Evolutionary conservation across 2,113 vertebrate species (phyloP), one percentile per base, ranked within the genome.

Genomic region (Mustela nigripes): DNA sequence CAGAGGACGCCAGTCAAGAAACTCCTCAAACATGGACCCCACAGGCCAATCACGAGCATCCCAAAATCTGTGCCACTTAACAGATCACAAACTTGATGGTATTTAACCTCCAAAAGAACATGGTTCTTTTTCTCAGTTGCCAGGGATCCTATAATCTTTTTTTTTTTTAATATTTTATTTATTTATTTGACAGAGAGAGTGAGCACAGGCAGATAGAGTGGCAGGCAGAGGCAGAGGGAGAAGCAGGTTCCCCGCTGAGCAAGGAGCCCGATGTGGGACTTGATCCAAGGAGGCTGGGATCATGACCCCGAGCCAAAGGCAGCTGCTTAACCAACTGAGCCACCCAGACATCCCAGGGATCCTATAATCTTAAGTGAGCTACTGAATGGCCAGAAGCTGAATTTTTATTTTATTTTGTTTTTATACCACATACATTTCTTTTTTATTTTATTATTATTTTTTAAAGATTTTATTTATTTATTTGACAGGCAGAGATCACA

Each of bases 101-200:
- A 87, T 81, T 69, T 63, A 71, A 56, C 14, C 42, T 79, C 42
- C 48, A 62, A 31, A 0, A 78, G 60, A 62, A 69, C 6, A 21
- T 53, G 28, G n/a, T 80, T 97, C 39, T 95, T 82, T 86, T 78
- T 82, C 81, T 94, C 21, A 82, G 84, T 65, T 28, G 33, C 73
- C 22, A 69, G 76, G 7, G 14, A 71, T 18, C 65, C 48, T 88
- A 67, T 62, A 62, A 73, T 74, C 80, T 89, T 92, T 42, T 42
- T 42, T 42, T 36, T 42, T 42, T 42, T 42, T 4, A 42, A 42
- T 4, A 42, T 42, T 42, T 42, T 42, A 42, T 42, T 42, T 42
- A 42, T 42, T 42, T 42, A 42, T 42, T 42, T 42, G 42, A 42
- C 42, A 42, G 42, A 42, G 42, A 42, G 42, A 42, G 42, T 42